Base-by-base conservation (phyloP, 2,888 invertebrate species). In the Synergus japonicus region DNA sequence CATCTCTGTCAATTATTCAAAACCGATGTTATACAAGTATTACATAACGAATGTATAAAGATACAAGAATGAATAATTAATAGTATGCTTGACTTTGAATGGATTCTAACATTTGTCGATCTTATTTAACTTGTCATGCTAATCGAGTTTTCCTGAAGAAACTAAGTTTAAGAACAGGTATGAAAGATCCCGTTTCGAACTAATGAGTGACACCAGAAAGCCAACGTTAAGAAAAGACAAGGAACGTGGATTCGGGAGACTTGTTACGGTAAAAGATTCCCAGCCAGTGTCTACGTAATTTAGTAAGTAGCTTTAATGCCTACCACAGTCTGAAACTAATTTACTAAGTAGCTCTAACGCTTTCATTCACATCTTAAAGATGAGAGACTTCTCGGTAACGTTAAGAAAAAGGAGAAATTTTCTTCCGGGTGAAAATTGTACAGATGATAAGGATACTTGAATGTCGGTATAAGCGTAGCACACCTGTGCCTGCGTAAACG, bases 191-290 rank as follows among this genome's bases (percentile, higher is more conserved):
- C 73, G 22, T 73, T 73, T 73, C 49, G 49, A 37, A 73, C 29
- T 37, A 73, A 49, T 49, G 73, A 73, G 73, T 73, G 67, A 67
- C 44, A 44, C 29, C 29, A n/a, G 49, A 13, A 73, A 73, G 73
- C 37, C 15, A 49, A 73, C 73, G 46, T 54, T 73, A 54, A 54
- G 73, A 73, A 73, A 54, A 73, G 49, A 73, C 73, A 54, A 73
- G 54, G 13, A 73, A 49, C 73, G 73, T 73, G 73, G 73, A 65
- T 65, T 65, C 43, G 41, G n/a, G 43, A 65, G 65, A 65, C 65
- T 65, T 41, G 18, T 73, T 73, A 73, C 73, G 46, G 73, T 73
- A 73, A 73, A 73, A 73, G 73, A 73, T 73, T 73, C 54, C 54
- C 54, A 73, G 49, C 22, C 49, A 22, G 69, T 49, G 73, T 65